A percentile compares a stretch with the other conserved stretches of the same genome.
Evolutionary conservation across 1,140 invertebrate genomes (phyloP).

Genomic region (Ectropis grisescens): DNA sequence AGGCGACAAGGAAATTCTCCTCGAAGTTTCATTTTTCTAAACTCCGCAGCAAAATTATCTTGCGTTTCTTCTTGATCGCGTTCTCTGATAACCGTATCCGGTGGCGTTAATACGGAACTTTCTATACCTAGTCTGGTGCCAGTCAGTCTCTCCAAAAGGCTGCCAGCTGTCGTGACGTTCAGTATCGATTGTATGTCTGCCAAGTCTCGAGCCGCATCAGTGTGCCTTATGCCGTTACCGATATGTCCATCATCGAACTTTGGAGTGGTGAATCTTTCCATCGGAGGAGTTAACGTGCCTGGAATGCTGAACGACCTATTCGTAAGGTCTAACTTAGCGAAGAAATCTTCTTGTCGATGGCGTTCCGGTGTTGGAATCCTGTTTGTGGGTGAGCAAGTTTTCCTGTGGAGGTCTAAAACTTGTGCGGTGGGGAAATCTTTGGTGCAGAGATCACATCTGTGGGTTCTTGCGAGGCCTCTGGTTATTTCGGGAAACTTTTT

Average conservation of each 20-base stretch:
- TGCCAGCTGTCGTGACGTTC: constrained; percentile 77
- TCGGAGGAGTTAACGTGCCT: constrained; percentile 63
- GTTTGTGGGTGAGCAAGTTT: constrained; percentile 62
- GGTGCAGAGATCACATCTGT: constrained; percentile 79
- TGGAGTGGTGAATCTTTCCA: constrained; percentile 49
- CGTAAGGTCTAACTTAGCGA: constrained; percentile 83
- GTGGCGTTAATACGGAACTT: constrained; percentile 44
- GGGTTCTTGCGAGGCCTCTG: constrained; percentile 75
- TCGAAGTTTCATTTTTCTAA: constrained; percentile 86
- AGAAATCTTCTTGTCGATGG: constrained; percentile 81
- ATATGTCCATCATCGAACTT: constrained; percentile 50
- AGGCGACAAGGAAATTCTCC: constrained; percentile 91
- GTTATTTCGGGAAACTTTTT: constrained; percentile 85
- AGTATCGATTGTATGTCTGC: constrained; percentile 89
- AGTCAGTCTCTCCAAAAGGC: constrained; percentile 72
- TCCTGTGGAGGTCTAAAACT: constrained; percentile 77
- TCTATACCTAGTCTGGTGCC: constrained; percentile 49
- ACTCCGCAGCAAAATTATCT: constrained; percentile 84
- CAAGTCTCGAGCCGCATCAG: constrained; percentile 76
- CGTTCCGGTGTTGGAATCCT: constrained; percentile 61
- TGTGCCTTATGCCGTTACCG: constrained; percentile 47
- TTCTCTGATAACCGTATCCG: constrained; percentile 46
- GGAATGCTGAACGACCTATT: constrained; percentile 71
- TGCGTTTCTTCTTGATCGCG: constrained; percentile 81
- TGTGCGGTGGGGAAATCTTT: constrained; percentile 82